These are phyloP conservation scores for Catostomus latipinnis DNA, from an alignment of 2,797 vertebrate species.

Conservation along the genomic window DNA sequence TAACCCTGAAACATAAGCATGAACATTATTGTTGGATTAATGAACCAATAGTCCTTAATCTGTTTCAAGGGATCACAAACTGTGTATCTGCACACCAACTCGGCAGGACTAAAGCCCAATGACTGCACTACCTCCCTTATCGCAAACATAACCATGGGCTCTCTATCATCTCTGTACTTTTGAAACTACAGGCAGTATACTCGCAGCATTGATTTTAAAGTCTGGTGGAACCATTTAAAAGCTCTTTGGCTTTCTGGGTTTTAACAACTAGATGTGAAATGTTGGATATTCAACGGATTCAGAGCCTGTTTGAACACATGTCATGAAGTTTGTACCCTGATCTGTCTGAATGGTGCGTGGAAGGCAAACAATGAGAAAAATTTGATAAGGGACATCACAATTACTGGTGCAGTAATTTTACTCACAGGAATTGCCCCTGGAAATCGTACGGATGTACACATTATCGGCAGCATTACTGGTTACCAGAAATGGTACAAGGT, in stretches of 20 bases:
- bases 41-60: background rate
- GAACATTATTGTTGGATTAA: background rate
- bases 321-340: constrained; percentile 9
- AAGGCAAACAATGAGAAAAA: constrained; percentile 20
- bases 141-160: background rate
- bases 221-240: background rate
- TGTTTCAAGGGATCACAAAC: background rate
- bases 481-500: constrained; percentile 1
- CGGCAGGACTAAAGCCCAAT: background rate
- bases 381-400: background rate
- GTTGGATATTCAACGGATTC: background rate
- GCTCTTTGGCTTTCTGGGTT: constrained; percentile 5
- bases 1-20: background rate
- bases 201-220: background rate
- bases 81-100: background rate
- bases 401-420: background rate
- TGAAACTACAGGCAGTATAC: background rate
- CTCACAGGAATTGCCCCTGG: constrained; percentile 10
- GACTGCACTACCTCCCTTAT: background rate
- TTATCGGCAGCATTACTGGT: constrained; percentile 9
- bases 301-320: background rate
- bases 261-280: background rate
- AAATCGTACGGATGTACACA: constrained; percentile 27
- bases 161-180: background rate
- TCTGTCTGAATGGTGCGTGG: constrained; percentile 6